Evolutionary conservation across 1,140 invertebrate species (phyloP), one percentile per base, ranked within the genome.

Genomic region (Drosophila erecta): DNA sequence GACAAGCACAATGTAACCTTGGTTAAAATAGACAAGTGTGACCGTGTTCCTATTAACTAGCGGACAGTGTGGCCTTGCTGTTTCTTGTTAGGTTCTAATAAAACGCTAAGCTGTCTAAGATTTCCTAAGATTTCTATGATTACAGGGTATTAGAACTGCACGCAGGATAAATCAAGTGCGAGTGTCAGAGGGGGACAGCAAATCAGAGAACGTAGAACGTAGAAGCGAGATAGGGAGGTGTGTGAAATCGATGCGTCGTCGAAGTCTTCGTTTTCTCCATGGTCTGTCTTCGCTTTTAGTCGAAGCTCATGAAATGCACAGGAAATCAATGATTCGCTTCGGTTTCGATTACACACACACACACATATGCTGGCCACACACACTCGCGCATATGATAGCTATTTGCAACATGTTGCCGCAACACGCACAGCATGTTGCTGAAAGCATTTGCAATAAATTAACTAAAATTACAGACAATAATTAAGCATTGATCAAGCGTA

Each of bases 261-360:
- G 51, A 53, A 55, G 33, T 64, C 57, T 76, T 56, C 57, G 73
- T 44, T 54, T 50, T 50, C 43, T 50, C 50, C 61, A 55, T 37
- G 33, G 55, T 20, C 54, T 76, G 81, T 86, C 81, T 78, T 81
- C 72, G 81, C 70, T 77, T 69, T 87, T 67, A 46, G 61, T 79
- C 64, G 86, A 86, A 90, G 78, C 86, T 90, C 78, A 81, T 86
- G 81, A 90, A 90, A 86, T 90, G 86, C 81, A 72, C 86, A 90
- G 86, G 86, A 90, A 90, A 90, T 90, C 86, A 90, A 90, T 90
- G 86, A 90, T 90, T 90, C 86, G 78, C 58, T 69, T 90, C 75
- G 78, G 86, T 90, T 85, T 90, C 85, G 80, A 90, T 90, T 90
- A 90, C 86, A 90, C 70, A 79, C 71, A 87, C 71, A 69, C 65